phyloP scores from a whole-genome alignment of 2,888 invertebrate species.

The Mylabris sibirica region DNA sequence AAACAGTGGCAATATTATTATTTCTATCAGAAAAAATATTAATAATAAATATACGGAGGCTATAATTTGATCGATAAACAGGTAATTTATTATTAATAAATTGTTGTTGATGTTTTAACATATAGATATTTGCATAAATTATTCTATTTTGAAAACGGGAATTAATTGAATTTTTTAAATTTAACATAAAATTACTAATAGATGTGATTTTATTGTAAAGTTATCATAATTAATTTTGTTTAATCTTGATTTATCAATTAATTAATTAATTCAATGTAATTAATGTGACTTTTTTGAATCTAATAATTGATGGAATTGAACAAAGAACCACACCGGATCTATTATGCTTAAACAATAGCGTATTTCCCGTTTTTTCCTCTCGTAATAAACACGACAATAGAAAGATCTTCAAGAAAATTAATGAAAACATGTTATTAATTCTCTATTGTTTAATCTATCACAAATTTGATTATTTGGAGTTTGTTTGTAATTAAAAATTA shows the following conservation, averaged over 20 bases:
- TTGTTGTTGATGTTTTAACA: neutral
- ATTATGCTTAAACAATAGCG: slow-evolving; percentile 4
- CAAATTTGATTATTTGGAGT: neutral
- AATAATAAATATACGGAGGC: neutral
- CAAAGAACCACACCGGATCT: neutral
- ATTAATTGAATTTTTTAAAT: neutral
- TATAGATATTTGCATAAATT: neutral
- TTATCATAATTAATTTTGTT: too few relatives aligned
- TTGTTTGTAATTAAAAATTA: neutral
- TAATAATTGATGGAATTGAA: neutral
- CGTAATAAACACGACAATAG: neutral
- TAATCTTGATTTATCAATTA: too few relatives aligned
- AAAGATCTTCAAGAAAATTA: neutral
- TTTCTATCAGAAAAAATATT: too few relatives aligned
- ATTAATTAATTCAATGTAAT: too few relatives aligned
- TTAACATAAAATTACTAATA: neutral
- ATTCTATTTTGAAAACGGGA: neutral
- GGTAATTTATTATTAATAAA: slow-evolving; percentile 5
- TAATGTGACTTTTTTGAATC: too few relatives aligned
- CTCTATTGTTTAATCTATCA: neutral
- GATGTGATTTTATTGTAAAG: neutral
- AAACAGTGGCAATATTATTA: neutral
- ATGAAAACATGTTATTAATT: neutral
- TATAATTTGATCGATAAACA: slow-evolving; percentile 7
- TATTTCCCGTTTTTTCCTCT: slow-evolving; percentile 4